Base-by-base conservation (phyloP, 2,113 vertebrate species). In the Cyphomyrus plagiostoma region DNA sequence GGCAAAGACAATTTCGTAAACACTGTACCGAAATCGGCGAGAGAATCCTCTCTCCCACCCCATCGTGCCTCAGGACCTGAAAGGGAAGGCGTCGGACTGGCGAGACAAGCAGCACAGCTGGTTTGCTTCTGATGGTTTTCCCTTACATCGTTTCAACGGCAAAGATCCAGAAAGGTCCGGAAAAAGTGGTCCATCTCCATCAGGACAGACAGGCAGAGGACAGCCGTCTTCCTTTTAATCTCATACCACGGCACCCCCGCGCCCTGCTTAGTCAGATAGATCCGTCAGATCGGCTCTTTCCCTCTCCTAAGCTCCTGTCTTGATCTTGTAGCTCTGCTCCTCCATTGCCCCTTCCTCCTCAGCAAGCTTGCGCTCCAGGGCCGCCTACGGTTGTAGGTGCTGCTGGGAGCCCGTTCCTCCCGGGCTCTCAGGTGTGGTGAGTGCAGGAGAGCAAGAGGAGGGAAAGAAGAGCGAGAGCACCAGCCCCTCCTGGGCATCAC, bases 1-100 rank as follows among this genome's bases (percentile, higher is more conserved):
- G 88, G 15, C 88, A 56, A 26, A 50, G 86, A 88, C 52, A 30
- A 52, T 70, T 88, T 45, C 35, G 13, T 52, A 58, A 92, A 58
- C 42, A 50, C 90, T 96, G 7, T 98, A 98, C 98, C 97, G 96
- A 97, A 98, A 98, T 95, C 97, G 97, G 93, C 96, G 96, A 92
- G 97, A 97, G 95, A 98, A 97, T 92, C 95, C 97, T 94, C 96
- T 96, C 93, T 98, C 97, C 93, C 97, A 97, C 92, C 97, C 97
- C 98, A 99, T 99, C 95, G 95, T 94, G 95, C 92, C 91, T 91
- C 90, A 1, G 91, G 90, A 91, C 92, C 93, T 88, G 90, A 62
- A 92, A 21, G 45, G 39, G 21, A 42, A 84, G 82, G 42, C 45
- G 42, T 46, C 19, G 39, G 48, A 45, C 48, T 7, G 45, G 82